phyloP scores from a whole-genome alignment of 2,797 vertebrate species.

The Aratinga solstitialis region DNA sequence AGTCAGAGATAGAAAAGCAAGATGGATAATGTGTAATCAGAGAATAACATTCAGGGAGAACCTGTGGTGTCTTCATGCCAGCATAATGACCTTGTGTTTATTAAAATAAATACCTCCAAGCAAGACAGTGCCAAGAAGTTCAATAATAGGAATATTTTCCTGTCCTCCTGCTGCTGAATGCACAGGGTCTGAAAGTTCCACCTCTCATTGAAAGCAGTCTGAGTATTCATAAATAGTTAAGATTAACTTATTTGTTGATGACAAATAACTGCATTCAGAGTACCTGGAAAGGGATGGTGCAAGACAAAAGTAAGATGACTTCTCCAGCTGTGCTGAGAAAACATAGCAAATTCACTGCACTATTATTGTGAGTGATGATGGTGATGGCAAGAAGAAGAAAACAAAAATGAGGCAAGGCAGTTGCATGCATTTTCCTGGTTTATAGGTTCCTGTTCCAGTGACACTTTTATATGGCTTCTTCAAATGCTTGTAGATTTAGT shows the following conservation, averaged over 20 bases:
- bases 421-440: not conserved
- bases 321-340: not conserved
- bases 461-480: not conserved
- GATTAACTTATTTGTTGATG: constrained; percentile 56
- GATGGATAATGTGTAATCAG: constrained; percentile 48
- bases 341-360: not conserved
- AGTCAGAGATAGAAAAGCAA: constrained; percentile 14
- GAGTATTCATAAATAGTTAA: constrained; percentile 21
- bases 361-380: not conserved
- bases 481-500: not conserved
- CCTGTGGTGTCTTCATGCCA: constrained; percentile 24
- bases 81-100: constrained; percentile 54
- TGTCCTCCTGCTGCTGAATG: constrained; percentile 19
- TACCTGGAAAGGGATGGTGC: not conserved
- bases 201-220: constrained; percentile 57
- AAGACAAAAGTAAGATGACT: constrained; percentile 23
- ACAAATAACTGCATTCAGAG: constrained; percentile 32
- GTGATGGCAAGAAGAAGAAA: not conserved
- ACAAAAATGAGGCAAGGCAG: not conserved
- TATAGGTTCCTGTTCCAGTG: not conserved
- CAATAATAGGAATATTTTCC: constrained; percentile 42
- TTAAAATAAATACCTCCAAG: constrained; percentile 66
- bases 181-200: constrained; percentile 24
- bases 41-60: constrained; percentile 35
- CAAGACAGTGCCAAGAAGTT: not conserved